Evolutionary conservation across 2,888 invertebrate genomes (phyloP), one percentile per base, ranked within the genome.

Genomic region (Chouioia cunea): DNA sequence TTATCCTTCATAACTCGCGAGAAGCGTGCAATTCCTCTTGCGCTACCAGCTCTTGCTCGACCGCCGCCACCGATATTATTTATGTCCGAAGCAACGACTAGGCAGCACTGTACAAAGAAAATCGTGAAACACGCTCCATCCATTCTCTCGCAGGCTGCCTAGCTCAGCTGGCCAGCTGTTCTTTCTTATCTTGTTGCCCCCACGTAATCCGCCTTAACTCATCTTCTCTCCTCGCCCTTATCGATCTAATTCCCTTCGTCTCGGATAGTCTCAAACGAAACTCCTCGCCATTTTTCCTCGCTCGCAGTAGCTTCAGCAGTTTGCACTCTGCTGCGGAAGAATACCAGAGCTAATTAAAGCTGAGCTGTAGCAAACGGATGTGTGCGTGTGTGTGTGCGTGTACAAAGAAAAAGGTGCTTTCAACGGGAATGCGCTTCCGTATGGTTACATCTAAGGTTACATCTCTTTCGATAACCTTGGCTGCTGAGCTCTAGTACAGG

Each of bases 41-140:
- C 44, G 12, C 44, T 20, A 8, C 12, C 2, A 46, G n/a, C 14
- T 6, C 44, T 43, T 18, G 22, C 16, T 52, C 27, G 27, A n/a
- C 10, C 47, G 47, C 10, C 22, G 47, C 67, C 48, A 43, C 68
- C 63, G 52, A 57, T 63, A 69, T 69, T 69, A 69, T 63, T 69
- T 69, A 69, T 63, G 62, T 50, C 48, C 54, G 65, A 46, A 27
- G 46, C 36, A 52, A n/a, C 14, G 10, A 4, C 43, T 36, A 27
- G 47, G 18, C 4, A 16, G 16, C 16, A 4, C 15, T 18, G 12
- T 50, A 64, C 70, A 64, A 64, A 59, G 64, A 64, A 64, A 70
- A 64, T 70, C 59, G 70, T 59, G 63, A 63, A 63, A 69, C 57
- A 57, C 63, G 64, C 46, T 52, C 63, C 8, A 15, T 50, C 20